phyloP scores from a whole-genome alignment of 2,797 vertebrate genomes.

The Manis pentadactyla region DNA sequence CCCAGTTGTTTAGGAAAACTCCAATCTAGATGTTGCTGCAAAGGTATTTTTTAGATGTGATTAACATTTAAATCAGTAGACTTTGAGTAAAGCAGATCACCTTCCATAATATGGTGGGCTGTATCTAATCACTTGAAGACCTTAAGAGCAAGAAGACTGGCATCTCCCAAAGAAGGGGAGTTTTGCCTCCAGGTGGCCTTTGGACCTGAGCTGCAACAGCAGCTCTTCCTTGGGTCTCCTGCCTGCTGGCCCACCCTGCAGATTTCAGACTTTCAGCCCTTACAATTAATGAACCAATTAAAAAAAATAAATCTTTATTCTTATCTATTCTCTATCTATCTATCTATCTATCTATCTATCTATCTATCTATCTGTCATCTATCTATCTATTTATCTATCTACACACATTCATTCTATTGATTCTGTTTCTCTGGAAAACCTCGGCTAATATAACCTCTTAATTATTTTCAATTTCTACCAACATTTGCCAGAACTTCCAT shows the following conservation, averaged over 20 bases:
- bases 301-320: neutral
- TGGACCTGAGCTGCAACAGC: neutral
- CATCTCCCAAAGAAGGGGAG: neutral
- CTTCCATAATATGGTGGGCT: neutral
- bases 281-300: neutral
- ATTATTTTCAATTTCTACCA: constrained; percentile 31
- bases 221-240: neutral
- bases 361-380: neutral
- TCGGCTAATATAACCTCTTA: neutral
- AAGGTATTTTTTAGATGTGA: neutral
- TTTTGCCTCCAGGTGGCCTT: neutral
- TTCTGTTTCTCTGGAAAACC: neutral
- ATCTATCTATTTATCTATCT: neutral
- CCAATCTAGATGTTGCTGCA: neutral
- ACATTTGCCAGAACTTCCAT: neutral
- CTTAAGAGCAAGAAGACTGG: neutral
- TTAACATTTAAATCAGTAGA: neutral
- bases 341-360: neutral
- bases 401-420: neutral
- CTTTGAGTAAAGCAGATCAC: neutral
- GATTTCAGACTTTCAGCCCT: neutral
- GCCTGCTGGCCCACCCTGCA: neutral
- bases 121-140: neutral
- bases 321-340: neutral
- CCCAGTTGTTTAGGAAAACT: neutral